A percentile compares a stretch with the other conserved stretches of the same genome.
These are phyloP conservation scores for Nomada ruficornis DNA, from an alignment of 2,888 invertebrate species.

Conservation along the genomic window DNA sequence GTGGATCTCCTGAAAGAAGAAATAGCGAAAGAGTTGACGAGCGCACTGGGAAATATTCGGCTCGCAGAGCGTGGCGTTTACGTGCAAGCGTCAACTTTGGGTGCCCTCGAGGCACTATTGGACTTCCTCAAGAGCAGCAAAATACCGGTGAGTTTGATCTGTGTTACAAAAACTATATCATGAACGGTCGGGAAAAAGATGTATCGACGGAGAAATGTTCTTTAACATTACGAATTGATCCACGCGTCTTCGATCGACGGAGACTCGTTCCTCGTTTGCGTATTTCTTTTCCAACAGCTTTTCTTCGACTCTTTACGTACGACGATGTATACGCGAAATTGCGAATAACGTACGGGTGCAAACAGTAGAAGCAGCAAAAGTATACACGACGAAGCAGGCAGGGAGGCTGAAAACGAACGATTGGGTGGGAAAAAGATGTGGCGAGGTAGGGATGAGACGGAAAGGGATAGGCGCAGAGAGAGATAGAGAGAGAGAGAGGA, in stretches of 20 bases:
- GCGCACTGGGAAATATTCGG: conserved; percentile 96
- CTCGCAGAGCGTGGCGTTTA: conserved; percentile 96
- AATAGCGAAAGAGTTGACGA: conserved; percentile 93
- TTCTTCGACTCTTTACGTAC: neutral
- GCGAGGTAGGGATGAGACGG: conserved; percentile 21
- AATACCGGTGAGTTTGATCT: conserved; percentile 92
- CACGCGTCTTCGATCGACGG: conserved; percentile 1
- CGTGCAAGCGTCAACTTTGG: conserved; percentile 99
- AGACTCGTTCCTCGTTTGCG: neutral
- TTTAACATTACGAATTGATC: conserved; percentile 9
- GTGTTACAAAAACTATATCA: neutral
- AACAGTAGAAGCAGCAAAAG: conserved; percentile 30
- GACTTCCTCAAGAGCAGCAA: conserved; percentile 96
- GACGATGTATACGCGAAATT: conserved; percentile 8
- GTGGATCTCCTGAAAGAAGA: conserved; percentile 94
- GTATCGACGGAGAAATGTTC: neutral
- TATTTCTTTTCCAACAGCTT: neutral
- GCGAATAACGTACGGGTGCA: conserved; percentile 39
- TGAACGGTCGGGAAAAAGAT: neutral
- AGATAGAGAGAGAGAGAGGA: conserved; percentile 67
- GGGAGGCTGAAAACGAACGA: conserved; percentile 12
- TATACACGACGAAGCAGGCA: conserved; percentile 26
- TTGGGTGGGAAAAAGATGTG: conserved; percentile 25
- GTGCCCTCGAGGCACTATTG: conserved; percentile 97
- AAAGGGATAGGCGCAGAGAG: conserved; percentile 24